Evolutionary conservation across 92 coral and sea anemone genomes (phyloP).

Genomic region (Heliopora coerulea): DNA sequence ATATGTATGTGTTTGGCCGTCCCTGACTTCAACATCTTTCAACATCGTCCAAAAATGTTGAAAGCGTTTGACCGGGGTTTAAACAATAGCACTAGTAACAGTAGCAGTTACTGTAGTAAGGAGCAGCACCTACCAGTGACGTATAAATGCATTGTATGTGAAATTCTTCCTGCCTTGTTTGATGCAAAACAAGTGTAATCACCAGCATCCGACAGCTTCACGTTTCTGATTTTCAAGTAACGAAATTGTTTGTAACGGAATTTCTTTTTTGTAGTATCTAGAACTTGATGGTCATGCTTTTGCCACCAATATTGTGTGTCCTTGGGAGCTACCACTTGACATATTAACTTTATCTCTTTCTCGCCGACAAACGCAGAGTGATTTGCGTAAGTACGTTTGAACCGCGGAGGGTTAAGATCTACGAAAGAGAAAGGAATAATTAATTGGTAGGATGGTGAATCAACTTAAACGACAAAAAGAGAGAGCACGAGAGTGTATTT

Average conservation of each 20-base stretch:
- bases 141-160: constrained; percentile 46
- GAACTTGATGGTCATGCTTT: background rate
- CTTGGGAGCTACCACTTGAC: background rate
- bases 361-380: background rate
- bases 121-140: constrained; percentile 69
- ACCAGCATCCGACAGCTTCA: constrained; percentile 52
- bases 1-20: no score
- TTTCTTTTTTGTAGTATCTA: background rate
- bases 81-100: no score
- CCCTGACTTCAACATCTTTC: no score
- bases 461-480: no score
- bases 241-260: constrained; percentile 10
- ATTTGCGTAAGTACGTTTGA: background rate
- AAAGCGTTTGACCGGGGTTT: no score
- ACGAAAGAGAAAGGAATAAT: no score
- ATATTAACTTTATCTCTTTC: background rate
- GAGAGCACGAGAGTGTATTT: no score
- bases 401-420: background rate
- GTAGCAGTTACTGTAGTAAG: no score
- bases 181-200: constrained; percentile 61
- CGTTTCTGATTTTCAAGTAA: constrained; percentile 50
- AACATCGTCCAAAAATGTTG: no score
- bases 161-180: constrained; percentile 51
- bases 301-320: constrained; percentile 16
- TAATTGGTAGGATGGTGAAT: no score